phyloP scores from a whole-genome alignment of 2,113 vertebrate species.

The Psilopogon haemacephalus region DNA sequence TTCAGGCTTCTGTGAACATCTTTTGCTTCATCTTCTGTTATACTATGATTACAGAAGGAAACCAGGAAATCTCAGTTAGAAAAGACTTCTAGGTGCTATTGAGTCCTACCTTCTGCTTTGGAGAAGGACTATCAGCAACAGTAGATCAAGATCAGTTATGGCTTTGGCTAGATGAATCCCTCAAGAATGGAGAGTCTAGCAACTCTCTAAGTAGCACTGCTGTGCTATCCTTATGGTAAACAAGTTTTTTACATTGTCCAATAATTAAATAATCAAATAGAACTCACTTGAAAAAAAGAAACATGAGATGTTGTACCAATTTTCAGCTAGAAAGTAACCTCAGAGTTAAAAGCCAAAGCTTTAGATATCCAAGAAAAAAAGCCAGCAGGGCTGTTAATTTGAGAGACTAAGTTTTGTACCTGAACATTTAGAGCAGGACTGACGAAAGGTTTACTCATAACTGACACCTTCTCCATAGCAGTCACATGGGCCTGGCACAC shows the following conservation, averaged over 20 bases:
- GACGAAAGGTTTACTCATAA: background rate
- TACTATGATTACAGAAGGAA: conserved; percentile 62
- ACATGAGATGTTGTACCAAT: rapidly evolving
- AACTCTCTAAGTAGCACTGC: background rate
- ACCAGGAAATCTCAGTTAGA: background rate
- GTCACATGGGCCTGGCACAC: background rate
- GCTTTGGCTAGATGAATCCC: background rate
- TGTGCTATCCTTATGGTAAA: background rate
- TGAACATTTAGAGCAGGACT: background rate
- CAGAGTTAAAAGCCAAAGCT: background rate
- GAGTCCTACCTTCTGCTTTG: background rate
- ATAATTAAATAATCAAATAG: background rate
- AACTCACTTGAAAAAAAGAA: background rate
- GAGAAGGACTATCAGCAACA: background rate
- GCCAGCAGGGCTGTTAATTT: background rate
- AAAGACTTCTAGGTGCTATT: background rate
- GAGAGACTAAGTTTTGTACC: background rate
- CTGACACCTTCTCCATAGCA: background rate
- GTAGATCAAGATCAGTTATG: background rate
- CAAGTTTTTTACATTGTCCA: background rate
- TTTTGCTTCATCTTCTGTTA: conserved; percentile 96
- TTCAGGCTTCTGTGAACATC: conserved; percentile 95
- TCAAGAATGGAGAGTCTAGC: background rate
- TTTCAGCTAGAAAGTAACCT: background rate
- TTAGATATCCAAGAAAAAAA: background rate